Percentiles rank a stretch among this genome's conserved stretches.
phyloP scores from a whole-genome alignment of 2,113 vertebrate species.

The Tetraodon nigroviridis region DNA sequence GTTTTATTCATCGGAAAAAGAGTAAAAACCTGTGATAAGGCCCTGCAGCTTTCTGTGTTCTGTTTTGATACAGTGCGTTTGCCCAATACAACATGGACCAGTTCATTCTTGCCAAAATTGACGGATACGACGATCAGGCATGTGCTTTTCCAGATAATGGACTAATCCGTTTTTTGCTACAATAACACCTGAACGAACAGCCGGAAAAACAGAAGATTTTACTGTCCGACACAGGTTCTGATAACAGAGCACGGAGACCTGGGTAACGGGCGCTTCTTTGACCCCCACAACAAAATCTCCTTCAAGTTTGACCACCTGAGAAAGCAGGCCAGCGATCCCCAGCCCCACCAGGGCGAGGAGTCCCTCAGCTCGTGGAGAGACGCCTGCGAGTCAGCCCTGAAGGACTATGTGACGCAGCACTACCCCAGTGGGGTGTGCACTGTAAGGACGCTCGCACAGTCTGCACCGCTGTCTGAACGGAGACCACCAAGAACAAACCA shows the following conservation, averaged over 20 bases:
- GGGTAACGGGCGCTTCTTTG: conserved; percentile 89
- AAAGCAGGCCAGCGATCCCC: conserved; percentile 87
- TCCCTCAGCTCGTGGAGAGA: conserved; percentile 84
- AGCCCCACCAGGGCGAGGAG: conserved; percentile 80
- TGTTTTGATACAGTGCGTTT: conserved; percentile 81
- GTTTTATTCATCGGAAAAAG: conserved; percentile 48
- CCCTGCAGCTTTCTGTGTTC: conserved; percentile 3
- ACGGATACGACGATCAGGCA: conserved; percentile 87
- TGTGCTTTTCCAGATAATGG: conserved; percentile 14
- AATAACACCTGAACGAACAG: background rate
- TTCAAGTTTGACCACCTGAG: conserved; percentile 95
- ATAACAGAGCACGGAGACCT: conserved; percentile 94
- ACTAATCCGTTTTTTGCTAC: background rate
- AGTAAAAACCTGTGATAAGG: background rate
- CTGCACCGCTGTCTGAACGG: background rate
- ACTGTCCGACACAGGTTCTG: conserved; percentile 78
- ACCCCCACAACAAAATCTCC: conserved; percentile 91
- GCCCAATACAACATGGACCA: conserved; percentile 98
- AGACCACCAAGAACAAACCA: background rate
- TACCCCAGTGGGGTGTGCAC: conserved; percentile 91
- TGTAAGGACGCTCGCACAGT: conserved; percentile 68
- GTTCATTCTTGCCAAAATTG: conserved; percentile 88
- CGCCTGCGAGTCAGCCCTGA: conserved; percentile 83
- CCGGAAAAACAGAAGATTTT: background rate
- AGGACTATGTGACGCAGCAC: conserved; percentile 89